A percentile compares a stretch with the other conserved stretches of the same genome.
Evolutionary conservation across 2,797 vertebrate genomes (phyloP).

Genomic region (Takifugu rubripes): DNA sequence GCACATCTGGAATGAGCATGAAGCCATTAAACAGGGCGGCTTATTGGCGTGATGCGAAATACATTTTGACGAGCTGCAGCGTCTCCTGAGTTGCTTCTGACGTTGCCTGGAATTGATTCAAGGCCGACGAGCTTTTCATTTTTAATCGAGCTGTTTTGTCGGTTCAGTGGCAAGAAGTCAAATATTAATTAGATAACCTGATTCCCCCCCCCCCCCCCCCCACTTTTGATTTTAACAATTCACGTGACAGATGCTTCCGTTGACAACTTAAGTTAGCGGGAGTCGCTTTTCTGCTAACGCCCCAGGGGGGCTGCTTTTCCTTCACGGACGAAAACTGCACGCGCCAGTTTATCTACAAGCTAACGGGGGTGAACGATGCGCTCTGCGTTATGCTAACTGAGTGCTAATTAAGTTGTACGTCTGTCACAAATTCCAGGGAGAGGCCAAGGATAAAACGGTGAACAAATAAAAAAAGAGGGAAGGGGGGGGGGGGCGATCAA

Average conservation of each 20-base stretch:
- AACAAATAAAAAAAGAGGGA: conserved; percentile 14
- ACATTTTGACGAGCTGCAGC: not conserved
- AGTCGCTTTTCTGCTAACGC: conserved; percentile 30
- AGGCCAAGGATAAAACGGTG: conserved; percentile 7
- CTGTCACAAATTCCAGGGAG: not conserved
- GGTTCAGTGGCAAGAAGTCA: conserved; percentile 5
- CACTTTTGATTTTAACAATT: conserved; percentile 1
- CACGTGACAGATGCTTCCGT: not conserved
- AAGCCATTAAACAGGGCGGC: conserved; percentile 10
- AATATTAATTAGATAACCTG: conserved; percentile 10
- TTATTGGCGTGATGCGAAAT: conserved; percentile 20
- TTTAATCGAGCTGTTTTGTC: conserved; percentile 14
- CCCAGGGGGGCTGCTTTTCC: conserved; percentile 13
- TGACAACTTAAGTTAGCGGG: conserved; percentile 25
- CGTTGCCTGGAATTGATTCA: conserved; percentile 14
- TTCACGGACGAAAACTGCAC: conserved; percentile 14
- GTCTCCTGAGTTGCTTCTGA: conserved; percentile 17
- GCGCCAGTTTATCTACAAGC: conserved; percentile 45
- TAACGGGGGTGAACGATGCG: conserved; percentile 39
- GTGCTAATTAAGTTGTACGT: conserved; percentile 17
- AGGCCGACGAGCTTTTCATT: conserved; percentile 19
- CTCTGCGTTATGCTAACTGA: conserved; percentile 56
- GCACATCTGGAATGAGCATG: conserved; percentile 18
- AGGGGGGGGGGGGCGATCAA: conserved; percentile 25
- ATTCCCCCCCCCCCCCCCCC: conserved; percentile 11